Evolutionary conservation across 2,888 invertebrate species (phyloP).

Genomic region (Congeria kusceri): DNA sequence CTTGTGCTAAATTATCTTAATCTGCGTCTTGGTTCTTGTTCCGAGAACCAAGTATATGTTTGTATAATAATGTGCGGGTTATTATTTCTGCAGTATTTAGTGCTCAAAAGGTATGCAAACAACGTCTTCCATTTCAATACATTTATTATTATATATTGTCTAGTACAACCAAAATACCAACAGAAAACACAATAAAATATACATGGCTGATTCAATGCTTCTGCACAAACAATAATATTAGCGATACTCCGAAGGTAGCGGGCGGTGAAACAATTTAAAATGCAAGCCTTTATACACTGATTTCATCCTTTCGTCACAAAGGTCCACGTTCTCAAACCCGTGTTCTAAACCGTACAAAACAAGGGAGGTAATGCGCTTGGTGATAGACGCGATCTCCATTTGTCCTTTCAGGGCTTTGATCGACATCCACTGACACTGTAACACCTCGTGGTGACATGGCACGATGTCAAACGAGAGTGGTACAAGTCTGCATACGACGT

Average conservation of each 20-base stretch:
- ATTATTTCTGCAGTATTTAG: too few species aligned
- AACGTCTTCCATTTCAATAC: too few species aligned
- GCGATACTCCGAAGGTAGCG: conserved; percentile 11
- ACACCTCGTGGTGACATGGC: conserved; percentile 79
- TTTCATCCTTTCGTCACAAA: conserved; percentile 70
- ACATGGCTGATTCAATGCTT: too few species aligned
- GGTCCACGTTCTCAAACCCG: conserved; percentile 79
- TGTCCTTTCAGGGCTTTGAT: conserved; percentile 70
- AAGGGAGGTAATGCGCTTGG: conserved; percentile 69
- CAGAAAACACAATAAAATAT: too few species aligned
- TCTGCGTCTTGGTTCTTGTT: too few species aligned
- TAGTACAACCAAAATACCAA: too few species aligned
- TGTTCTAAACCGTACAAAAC: conserved; percentile 72
- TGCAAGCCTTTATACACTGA: conserved; percentile 79
- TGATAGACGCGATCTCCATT: conserved; percentile 72
- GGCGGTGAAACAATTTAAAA: conserved; percentile 73
- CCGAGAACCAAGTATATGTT: too few species aligned
- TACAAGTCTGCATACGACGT: conserved; percentile 81
- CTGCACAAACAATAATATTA: too few species aligned
- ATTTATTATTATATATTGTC: too few species aligned
- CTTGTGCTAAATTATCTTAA: too few species aligned
- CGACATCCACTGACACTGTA: conserved; percentile 80
- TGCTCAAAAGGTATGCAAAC: too few species aligned
- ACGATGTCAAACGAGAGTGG: conserved; percentile 78
- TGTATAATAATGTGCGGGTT: too few species aligned